Percentiles rank a stretch among this genome's conserved stretches.
Conservation (phyloP, 1,140 invertebrate genomes). For the Calycopis cecrops region DNA sequence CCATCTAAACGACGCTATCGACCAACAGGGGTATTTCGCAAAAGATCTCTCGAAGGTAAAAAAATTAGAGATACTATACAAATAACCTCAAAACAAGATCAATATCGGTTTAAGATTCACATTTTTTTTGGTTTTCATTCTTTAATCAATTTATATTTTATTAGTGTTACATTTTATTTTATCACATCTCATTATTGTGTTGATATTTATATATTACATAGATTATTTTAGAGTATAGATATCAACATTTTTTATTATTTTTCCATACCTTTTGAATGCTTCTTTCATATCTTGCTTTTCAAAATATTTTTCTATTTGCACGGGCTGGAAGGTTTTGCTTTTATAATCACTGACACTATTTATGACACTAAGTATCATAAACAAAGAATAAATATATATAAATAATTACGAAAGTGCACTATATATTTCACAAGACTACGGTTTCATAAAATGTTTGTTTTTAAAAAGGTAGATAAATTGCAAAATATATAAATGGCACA, state of each 20-base stretch:
- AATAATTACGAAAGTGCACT: constrained; percentile 17
- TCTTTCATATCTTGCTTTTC: constrained; percentile 68
- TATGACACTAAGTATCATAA: constrained; percentile 45
- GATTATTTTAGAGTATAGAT: constrained; percentile 43
- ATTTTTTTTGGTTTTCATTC: constrained; percentile 40
- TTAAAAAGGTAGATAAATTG: constrained; percentile 13
- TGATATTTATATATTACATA: not conserved
- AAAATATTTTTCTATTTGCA: constrained; percentile 67
- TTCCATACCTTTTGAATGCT: constrained; percentile 66
- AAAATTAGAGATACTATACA: constrained; percentile 65
- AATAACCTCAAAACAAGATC: constrained; percentile 52
- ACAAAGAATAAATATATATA: constrained; percentile 28
- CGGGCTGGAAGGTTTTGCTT: constrained; percentile 70
- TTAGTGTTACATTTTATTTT: constrained; percentile 28
- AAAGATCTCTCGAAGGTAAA: constrained; percentile 94
- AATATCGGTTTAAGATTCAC: constrained; percentile 60
- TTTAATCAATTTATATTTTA: constrained; percentile 27
- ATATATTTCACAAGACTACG: constrained; percentile 9
- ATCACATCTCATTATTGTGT: constrained; percentile 14
- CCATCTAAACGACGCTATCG: constrained; percentile 59
- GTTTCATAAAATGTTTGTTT: constrained; percentile 12
- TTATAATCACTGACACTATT: constrained; percentile 61
- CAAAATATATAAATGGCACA: constrained; percentile 32
- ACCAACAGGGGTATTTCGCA: constrained; percentile 90
- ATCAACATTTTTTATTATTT: constrained; percentile 41